Conservation (phyloP, 2,113 vertebrate genomes). For the Myotis davidii region DNA sequence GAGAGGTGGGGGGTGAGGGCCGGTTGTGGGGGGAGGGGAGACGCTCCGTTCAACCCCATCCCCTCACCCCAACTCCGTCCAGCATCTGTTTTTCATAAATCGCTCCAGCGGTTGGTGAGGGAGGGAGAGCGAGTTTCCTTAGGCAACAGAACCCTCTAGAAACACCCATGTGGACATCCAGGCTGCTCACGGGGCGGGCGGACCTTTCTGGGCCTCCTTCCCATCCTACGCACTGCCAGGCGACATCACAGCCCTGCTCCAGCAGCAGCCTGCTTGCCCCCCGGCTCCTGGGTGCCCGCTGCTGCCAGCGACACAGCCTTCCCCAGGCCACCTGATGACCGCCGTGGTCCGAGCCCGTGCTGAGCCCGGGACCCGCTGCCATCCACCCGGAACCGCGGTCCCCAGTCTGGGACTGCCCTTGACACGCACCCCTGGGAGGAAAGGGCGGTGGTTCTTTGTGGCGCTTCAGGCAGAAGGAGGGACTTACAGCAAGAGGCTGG, state of each 20-base stretch:
- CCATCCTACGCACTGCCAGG: neutral
- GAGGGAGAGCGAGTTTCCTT: neutral
- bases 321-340: neutral
- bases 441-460: neutral
- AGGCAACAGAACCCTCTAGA: neutral
- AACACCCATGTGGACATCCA: neutral
- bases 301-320: neutral
- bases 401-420: neutral
- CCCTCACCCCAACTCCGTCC: neutral
- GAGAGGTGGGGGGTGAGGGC: no score
- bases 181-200: neutral
- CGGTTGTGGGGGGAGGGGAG: rapidly evolving
- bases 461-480: neutral
- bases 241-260: neutral
- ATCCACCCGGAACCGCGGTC: neutral
- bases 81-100: slow-evolving; percentile 53
- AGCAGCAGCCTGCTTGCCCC: neutral
- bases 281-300: neutral
- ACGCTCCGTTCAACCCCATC: neutral
- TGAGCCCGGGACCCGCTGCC: neutral
- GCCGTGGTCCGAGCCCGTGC: rapidly evolving
- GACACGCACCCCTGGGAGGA: neutral
- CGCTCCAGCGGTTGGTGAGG: neutral
- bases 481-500: neutral
- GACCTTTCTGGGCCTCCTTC: neutral